Evolutionary conservation across 2,888 invertebrate species (phyloP), one percentile per base, ranked within the genome.

Genomic region (Parthenolecanium corni): DNA sequence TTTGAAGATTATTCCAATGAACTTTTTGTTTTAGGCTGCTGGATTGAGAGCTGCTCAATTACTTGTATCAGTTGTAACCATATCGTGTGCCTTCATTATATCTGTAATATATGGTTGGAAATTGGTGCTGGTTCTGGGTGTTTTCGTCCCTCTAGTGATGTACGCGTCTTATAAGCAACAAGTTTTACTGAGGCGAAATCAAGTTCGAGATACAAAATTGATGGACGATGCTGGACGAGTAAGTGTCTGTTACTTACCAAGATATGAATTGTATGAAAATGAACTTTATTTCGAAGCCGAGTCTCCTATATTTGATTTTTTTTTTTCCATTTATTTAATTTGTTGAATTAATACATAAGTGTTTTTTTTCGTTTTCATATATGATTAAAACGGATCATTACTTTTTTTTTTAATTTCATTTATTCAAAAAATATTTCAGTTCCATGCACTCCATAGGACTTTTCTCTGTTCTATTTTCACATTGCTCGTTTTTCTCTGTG

Each of bases 151-250:
- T 0, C 64, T 76, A 6, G 69, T 76, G 9, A 67, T 74, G 0
- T 64, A 70, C 4, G 73, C 74, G 21, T 71, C 73, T 2, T 75
- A 73, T 64, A 70, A 74, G 62, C 74, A 75, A 67, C 71, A 71
- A 24, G 70, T 70, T 65, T 70, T 74, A 2, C 70, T 74, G 38
- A 71, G 74, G 42, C 76, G 76, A 36, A 73, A 73, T 20, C 75
- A 76, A 52, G 72, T 72, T 12, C 71, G 73, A 51, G 78, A 79
- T 67, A 73, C 74, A 1, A 72, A 71, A 31, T 71, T 76, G 2
- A 71, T 78, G 72, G 78, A 79, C 24, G 64, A 66, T 44, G 64
- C 66, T 3, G 66, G 64, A 24, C 23, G 64, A 53, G 65, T 65
- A 58, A 54, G 56, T 36, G 18, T 42, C 16, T 16, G n/a, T 3